Evolutionary conservation across 2,113 vertebrate species (phyloP).

Genomic region (Eurystomus gularis): DNA sequence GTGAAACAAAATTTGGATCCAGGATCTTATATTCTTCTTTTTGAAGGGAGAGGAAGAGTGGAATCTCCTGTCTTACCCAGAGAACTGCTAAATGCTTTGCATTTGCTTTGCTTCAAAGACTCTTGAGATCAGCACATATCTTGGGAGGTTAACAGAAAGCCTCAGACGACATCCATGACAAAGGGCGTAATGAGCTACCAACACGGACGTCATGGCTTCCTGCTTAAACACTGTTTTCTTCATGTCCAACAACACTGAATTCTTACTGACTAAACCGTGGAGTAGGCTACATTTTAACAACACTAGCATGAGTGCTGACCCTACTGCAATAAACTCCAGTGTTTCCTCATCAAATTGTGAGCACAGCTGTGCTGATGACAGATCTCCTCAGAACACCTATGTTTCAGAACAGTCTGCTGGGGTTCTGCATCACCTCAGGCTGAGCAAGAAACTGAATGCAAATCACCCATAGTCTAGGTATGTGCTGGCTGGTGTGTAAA

Average conservation of each 20-base stretch:
- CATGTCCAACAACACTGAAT: not conserved
- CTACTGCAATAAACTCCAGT: not conserved
- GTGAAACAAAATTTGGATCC: not conserved
- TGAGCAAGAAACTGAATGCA: not conserved
- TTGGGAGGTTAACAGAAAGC: not conserved
- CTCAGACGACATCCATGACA: not conserved
- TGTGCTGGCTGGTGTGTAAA: not conserved
- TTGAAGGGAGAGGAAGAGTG: not conserved
- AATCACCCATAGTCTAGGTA: not conserved
- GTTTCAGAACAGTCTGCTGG: not conserved
- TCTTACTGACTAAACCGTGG: not conserved
- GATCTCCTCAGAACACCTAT: not conserved
- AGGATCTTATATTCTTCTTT: not conserved
- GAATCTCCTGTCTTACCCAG: not conserved
- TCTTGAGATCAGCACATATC: not conserved
- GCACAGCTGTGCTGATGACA: not conserved
- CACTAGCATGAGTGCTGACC: not conserved
- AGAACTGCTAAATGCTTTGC: not conserved
- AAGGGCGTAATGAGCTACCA: not conserved
- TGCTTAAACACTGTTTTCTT: not conserved
- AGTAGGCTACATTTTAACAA: not conserved
- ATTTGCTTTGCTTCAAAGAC: not conserved
- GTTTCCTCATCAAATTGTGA: not conserved
- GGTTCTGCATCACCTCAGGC: not conserved
- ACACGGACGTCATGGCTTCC: accelerated